Evolutionary conservation across 2,113 vertebrate genomes (phyloP).

Genomic region (Myrmophylax atrothorax): DNA sequence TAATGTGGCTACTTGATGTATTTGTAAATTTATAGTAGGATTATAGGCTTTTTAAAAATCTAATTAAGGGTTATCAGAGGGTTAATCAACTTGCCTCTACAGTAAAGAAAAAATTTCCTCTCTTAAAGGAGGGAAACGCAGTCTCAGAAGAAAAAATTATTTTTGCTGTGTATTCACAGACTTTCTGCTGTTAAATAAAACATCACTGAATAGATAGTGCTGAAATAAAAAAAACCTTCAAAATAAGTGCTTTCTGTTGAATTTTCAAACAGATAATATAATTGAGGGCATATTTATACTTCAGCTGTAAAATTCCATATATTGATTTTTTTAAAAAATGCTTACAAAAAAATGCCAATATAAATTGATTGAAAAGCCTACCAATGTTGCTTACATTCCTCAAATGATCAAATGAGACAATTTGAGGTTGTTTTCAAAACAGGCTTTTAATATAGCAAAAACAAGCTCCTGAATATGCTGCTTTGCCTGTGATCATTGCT

Average conservation of each 20-base stretch:
- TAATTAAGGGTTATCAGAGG: background rate
- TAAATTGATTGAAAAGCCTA: background rate
- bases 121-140: background rate
- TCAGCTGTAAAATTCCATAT: background rate
- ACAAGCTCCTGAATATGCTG: background rate
- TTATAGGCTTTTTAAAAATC: background rate
- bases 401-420: background rate
- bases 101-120: background rate
- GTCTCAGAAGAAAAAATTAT: background rate
- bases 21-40: background rate
- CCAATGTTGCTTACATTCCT: background rate
- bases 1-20: background rate
- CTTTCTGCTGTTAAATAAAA: background rate
- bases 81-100: background rate
- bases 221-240: background rate
- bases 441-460: background rate
- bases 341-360: background rate
- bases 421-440: conserved; percentile 12
- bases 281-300: background rate
- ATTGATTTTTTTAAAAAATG: background rate
- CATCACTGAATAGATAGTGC: background rate
- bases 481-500: background rate
- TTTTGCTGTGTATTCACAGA: background rate
- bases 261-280: background rate
- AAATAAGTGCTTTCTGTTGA: background rate